Conservation (phyloP, 2,113 vertebrate species). For the Sinosuthora webbiana region DNA sequence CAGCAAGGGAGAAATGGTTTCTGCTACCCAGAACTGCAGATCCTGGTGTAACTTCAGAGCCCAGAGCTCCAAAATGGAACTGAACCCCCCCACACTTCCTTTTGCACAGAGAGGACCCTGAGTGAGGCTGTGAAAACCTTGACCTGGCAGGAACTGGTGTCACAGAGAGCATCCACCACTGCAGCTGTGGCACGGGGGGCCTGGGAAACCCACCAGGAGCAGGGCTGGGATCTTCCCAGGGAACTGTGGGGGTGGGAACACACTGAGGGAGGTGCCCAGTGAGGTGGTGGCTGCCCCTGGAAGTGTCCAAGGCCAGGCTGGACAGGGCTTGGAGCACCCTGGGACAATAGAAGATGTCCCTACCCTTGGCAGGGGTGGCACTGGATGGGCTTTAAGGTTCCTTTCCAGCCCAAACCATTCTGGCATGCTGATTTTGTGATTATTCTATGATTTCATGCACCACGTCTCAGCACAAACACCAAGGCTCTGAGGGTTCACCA, state of each 20-base stretch:
- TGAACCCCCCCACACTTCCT: not conserved
- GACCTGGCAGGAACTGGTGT: not conserved
- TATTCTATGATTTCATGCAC: fast-evolving
- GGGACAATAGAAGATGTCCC: not conserved
- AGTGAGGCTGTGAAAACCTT: not conserved
- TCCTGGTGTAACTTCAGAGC: not conserved
- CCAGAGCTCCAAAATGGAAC: not conserved
- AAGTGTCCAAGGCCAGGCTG: not conserved
- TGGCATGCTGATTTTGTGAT: not conserved
- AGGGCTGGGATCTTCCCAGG: not conserved
- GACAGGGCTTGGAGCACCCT: fast-evolving
- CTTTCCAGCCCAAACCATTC: not conserved
- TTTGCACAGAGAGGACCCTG: not conserved
- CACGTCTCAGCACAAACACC: fast-evolving
- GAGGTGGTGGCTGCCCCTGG: not conserved
- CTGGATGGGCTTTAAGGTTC: not conserved
- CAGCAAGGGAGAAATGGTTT: not conserved
- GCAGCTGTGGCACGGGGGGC: not conserved
- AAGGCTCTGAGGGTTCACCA: not conserved
- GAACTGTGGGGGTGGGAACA: not conserved
- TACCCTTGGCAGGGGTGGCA: not conserved
- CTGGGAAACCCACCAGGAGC: not conserved
- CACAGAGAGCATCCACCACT: not conserved
- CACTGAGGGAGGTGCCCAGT: not conserved
- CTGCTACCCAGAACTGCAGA: not conserved